These are phyloP conservation scores for Hirundichthys speculiger DNA, from an alignment of 2,113 vertebrate species.

Conservation along the genomic window DNA sequence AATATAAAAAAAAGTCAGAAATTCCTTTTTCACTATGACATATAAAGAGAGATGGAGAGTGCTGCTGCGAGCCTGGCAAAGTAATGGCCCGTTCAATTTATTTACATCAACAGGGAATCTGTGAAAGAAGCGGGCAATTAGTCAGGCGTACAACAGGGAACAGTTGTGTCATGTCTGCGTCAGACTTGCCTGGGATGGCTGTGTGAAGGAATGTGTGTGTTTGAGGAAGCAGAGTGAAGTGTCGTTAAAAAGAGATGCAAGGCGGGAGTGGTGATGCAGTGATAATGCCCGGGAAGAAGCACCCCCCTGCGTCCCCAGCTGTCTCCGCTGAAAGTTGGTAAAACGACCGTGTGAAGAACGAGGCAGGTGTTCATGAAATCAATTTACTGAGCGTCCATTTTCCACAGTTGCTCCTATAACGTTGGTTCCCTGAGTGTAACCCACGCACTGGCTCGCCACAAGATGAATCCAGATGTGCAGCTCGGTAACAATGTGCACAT, in stretches of 20 bases:
- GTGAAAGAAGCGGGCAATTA: constrained; percentile 60
- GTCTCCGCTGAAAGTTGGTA: constrained; percentile 53
- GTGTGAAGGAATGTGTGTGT: constrained; percentile 18
- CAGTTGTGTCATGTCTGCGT: constrained; percentile 61
- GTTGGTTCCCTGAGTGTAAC: too few relatives aligned
- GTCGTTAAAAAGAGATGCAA: constrained; percentile 60
- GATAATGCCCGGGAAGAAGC: constrained; percentile 53
- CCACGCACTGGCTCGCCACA: too few relatives aligned
- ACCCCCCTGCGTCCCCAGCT: constrained; percentile 33
- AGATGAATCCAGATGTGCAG: too few relatives aligned
- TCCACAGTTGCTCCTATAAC: too few relatives aligned
- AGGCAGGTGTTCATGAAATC: too few relatives aligned
- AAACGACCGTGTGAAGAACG: too few relatives aligned
- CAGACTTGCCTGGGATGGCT: constrained; percentile 44
- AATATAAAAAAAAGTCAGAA: too few relatives aligned
- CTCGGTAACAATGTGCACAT: too few relatives aligned
- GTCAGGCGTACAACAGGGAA: constrained; percentile 60
- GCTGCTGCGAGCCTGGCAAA: constrained; percentile 40
- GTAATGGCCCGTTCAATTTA: constrained; percentile 70
- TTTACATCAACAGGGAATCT: constrained; percentile 71
- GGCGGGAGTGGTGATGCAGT: constrained; percentile 53
- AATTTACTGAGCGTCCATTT: too few relatives aligned
- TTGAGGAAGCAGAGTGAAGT: constrained; percentile 37
- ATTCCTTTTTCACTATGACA: constrained; percentile 17
- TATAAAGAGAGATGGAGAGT: constrained; percentile 16